Base-by-base conservation (phyloP, 2,888 invertebrate species). In the Sarcophaga subvicina region DNA sequence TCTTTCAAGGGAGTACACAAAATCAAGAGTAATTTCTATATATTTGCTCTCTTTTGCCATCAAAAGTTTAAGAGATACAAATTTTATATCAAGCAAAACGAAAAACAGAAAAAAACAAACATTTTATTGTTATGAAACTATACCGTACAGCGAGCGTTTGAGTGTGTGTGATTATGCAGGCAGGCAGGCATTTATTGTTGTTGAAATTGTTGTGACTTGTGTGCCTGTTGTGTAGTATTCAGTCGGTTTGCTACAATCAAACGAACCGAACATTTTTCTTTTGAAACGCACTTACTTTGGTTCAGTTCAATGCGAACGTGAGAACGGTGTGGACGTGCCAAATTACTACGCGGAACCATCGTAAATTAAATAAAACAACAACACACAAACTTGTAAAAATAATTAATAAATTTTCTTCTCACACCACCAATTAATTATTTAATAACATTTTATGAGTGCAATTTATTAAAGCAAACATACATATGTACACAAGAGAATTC, bases 241-340 rank as follows among this genome's bases (percentile, higher is more conserved):
- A 91, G 91, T 91, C 90, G 90, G 90, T 90, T 90, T 90, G 90
- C 89, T 86, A 90, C 90, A 90, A 89, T 88, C 90, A 90, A 90
- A 89, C 90, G 90, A 90, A 89, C 89, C 89, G 89, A 90, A 90
- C 88, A 89, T 88, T 14, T 88, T 89, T 88, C 88, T 89, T 86
- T 81, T 81, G 83, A 87, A 89, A 88, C 89, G 89, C 89, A 76
- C 88, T 88, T 88, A 87, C 87, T 89, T 83, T 78, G 77, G 89
- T 91, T 92, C 91, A 93, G 92, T 93, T 93, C 92, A 91, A 89
- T 90, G 91, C 90, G 92, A 93, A 93, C 93, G 93, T 92, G 93
- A 93, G 92, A 91, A 92, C 92, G 90, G 93, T 92, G 91, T 91
- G 91, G 92, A 92, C 92, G 92, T 93, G 91, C 90, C 82, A 86